Conservation (phyloP, 2,113 vertebrate species). For the Calidris pygmaea region DNA sequence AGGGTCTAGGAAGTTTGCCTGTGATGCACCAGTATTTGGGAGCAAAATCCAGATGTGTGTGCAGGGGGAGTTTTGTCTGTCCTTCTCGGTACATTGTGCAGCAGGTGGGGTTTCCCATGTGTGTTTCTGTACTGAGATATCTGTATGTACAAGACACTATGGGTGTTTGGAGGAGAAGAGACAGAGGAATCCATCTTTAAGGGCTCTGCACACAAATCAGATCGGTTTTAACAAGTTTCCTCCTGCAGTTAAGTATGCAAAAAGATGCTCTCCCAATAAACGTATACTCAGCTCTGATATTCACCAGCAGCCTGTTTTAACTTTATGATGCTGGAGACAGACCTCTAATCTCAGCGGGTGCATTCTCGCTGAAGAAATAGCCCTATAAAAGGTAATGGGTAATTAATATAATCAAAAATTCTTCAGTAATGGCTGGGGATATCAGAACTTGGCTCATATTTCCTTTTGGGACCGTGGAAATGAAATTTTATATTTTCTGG, state of each 20-base stretch:
- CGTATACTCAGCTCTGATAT: background rate
- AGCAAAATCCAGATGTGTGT: background rate
- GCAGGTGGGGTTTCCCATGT: background rate
- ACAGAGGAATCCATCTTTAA: background rate
- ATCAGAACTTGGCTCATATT: background rate
- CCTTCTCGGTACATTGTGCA: no score
- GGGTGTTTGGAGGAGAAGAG: background rate
- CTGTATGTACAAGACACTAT: fast-evolving
- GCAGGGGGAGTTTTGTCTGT: background rate
- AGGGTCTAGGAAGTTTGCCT: background rate
- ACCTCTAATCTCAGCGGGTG: background rate
- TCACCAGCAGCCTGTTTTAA: slow-evolving; percentile 5
- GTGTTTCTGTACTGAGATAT: background rate
- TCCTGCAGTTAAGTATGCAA: background rate
- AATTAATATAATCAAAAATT: slow-evolving; percentile 35
- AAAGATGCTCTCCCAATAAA: background rate
- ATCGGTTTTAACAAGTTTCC: background rate
- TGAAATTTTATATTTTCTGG: slow-evolving; percentile 1
- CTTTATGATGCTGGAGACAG: background rate
- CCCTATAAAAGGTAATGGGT: slow-evolving; percentile 43
- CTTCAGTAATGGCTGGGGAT: background rate
- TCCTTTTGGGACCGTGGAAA: background rate
- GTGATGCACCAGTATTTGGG: background rate
- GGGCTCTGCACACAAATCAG: background rate
- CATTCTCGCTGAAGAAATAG: slow-evolving; percentile 28